Percentiles rank a stretch among this genome's conserved stretches.
phyloP scores from a whole-genome alignment of 2,113 vertebrate genomes.

The Hydrolagus affinis region DNA sequence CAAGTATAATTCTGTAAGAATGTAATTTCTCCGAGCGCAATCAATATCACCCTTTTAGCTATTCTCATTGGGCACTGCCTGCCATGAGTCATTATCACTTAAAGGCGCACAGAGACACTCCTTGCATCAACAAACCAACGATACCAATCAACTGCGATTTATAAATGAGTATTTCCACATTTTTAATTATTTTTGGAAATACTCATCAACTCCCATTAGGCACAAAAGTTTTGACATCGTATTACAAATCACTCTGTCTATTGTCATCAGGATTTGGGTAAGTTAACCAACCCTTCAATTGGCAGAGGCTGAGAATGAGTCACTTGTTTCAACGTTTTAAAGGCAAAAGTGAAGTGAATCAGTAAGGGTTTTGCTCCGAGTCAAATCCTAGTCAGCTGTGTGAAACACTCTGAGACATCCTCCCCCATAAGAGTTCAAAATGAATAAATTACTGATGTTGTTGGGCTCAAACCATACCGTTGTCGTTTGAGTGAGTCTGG shows the following conservation, averaged over 20 bases:
- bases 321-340: too few relatives aligned
- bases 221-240: background rate
- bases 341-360: too few relatives aligned
- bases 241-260: too few relatives aligned
- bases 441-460: too few relatives aligned
- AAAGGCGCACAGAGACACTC: background rate
- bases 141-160: background rate
- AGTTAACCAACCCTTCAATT: too few relatives aligned
- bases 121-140: background rate
- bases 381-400: too few relatives aligned
- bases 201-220: background rate
- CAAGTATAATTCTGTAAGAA: background rate
- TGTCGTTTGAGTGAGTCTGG: background rate
- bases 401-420: too few relatives aligned
- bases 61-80: background rate
- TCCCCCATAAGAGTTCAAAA: too few relatives aligned
- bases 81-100: background rate
- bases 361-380: too few relatives aligned
- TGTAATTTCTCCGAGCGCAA: background rate
- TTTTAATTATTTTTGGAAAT: background rate
- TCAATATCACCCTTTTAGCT: background rate
- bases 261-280: too few relatives aligned
- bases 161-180: background rate
- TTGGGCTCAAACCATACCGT: background rate
- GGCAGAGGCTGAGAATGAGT: too few relatives aligned